Conservation (phyloP, 2,797 vertebrate genomes). For the Oophaga sylvatica region DNA sequence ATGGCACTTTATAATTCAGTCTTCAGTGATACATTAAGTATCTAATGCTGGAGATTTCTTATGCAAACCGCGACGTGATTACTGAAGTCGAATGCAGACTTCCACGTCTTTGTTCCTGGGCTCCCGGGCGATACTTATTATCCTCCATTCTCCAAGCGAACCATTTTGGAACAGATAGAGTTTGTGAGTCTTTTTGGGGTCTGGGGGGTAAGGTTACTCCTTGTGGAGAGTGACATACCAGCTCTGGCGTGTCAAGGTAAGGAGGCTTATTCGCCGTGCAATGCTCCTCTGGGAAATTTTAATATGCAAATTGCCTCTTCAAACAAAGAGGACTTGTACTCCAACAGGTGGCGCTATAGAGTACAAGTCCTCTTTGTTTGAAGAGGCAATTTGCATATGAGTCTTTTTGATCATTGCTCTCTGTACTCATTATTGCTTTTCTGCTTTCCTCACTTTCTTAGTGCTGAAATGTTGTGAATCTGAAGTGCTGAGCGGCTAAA, state of each 20-base stretch:
- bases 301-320: no score
- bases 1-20: neutral
- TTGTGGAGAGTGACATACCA: no score
- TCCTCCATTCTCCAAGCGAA: neutral
- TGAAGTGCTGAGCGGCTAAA: neutral
- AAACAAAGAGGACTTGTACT: no score
- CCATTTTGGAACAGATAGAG: neutral
- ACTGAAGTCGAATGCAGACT: neutral
- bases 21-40: neutral
- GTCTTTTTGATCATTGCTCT: constrained; percentile 39
- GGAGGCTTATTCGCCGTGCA: no score
- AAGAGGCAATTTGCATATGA: no score
- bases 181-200: constrained; percentile 21
- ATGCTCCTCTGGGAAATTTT: no score
- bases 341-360: no score
- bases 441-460: neutral
- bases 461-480: constrained; percentile 6
- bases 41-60: neutral
- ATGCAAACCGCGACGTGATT: neutral
- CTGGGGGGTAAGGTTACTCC: no score
- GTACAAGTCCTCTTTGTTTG: no score
- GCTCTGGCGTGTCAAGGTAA: no score
- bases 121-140: neutral
- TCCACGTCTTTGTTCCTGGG: neutral
- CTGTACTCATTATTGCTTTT: neutral